Evolutionary conservation across 2,888 invertebrate species (phyloP).

Genomic region (Drosophila mayaguana): DNA sequence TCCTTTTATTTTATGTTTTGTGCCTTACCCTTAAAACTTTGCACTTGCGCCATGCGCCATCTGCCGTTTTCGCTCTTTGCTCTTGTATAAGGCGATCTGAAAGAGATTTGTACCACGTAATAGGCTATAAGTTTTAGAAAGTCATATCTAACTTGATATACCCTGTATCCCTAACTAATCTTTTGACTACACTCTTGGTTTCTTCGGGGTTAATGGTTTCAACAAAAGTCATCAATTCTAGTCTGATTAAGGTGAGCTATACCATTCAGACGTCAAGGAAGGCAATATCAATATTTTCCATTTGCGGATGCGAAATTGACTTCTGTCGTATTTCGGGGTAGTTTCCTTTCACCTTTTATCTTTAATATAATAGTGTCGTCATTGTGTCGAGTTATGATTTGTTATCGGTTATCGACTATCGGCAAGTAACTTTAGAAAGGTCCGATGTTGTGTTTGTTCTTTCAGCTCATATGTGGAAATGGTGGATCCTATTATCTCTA

Average conservation of each 20-base stretch:
- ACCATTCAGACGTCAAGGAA: neutral
- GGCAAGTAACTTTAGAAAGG: neutral
- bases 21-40: neutral
- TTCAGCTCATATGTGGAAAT: neutral
- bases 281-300: neutral
- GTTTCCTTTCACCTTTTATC: conserved; percentile 4
- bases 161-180: neutral
- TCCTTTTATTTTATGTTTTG: neutral
- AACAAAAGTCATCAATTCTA: neutral
- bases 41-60: conserved; percentile 4
- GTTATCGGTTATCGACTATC: neutral
- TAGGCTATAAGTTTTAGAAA: neutral
- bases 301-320: neutral
- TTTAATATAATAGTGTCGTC: neutral
- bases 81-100: neutral
- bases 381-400: neutral
- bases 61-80: neutral
- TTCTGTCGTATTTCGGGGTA: neutral
- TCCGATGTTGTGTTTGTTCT: neutral
- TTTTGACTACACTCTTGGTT: neutral
- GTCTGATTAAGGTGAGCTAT: neutral
- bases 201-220: neutral
- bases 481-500: neutral
- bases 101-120: neutral
- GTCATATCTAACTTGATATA: neutral